Base-by-base conservation (phyloP, 1,140 invertebrate species). In the Ceratina calcarata region DNA sequence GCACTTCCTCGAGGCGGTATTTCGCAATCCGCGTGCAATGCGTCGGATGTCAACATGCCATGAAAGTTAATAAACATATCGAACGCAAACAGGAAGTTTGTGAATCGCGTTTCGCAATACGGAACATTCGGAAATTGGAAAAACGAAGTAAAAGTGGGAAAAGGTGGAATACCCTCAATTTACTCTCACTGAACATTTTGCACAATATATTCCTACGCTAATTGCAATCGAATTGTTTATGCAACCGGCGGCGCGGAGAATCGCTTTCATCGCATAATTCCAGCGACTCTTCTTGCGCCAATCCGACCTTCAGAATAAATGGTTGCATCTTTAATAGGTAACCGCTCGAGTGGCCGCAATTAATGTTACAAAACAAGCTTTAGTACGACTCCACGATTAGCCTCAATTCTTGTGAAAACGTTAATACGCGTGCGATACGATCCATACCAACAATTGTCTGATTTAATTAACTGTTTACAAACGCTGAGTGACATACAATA, bases 301-400 rank as follows among this genome's bases (percentile, higher is more conserved):
- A 13, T 65, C 37, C 67, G 81, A 68, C 84, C 79, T 85, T 71
- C 83, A 76, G 49, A 45, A 45, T 51, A 22, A 62, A 73, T 73
- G 55, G 82, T 72, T 77, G 73, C 82, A 78, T 74, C 73, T 81
- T 51, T 78, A 85, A 85, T 80, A 72, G 60, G 61, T 15, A 60
- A 61, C 67, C 66, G 55, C 53, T 64, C 65, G 78, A 78, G 61
- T 80, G 71, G 64, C 64, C 58, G 65, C 61, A 76, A 85, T 84
- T 73, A 74, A 45, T 65, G 64, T 85, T 85, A 85, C 64, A 73
- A 85, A 64, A 80, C 53, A 61, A 20, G 53, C 71, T 79, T 67
- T 65, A 70, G 37, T 61, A 20, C 22, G 20, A 7, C 4, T 61
- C 10, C 24, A n/a, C 66, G 78, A 78, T 78, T 78, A 78, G 55